phyloP scores from a whole-genome alignment of 2,113 vertebrate species.

The Podilymbus podiceps region DNA sequence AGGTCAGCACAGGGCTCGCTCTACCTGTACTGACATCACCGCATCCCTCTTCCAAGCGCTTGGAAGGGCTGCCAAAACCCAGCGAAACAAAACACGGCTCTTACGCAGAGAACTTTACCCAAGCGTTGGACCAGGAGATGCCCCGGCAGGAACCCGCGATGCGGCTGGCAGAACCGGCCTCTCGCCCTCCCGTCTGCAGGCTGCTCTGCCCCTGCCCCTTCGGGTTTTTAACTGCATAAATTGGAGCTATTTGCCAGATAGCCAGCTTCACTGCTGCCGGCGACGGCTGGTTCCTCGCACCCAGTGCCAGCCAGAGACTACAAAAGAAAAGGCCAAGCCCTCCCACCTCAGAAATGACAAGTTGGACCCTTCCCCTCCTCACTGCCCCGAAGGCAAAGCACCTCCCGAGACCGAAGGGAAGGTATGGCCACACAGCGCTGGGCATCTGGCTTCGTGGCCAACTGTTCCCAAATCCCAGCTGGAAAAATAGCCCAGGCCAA shows the following conservation, averaged over 20 bases:
- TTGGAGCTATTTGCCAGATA: neutral
- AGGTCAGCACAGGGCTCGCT: neutral
- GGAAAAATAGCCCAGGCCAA: neutral
- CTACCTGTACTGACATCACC: neutral
- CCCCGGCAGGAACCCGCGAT: neutral
- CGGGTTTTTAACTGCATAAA: neutral
- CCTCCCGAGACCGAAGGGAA: neutral
- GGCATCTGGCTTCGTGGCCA: neutral
- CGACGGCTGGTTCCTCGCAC: neutral
- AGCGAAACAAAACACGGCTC: neutral
- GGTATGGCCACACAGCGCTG: neutral
- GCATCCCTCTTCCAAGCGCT: neutral
- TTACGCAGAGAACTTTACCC: neutral
- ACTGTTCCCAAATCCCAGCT: neutral
- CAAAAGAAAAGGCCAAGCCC: neutral
- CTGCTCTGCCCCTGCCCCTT: neutral
- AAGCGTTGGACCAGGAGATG: neutral
- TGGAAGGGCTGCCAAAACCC: neutral
- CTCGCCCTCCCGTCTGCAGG: neutral
- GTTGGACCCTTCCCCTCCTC: neutral
- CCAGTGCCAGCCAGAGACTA: neutral
- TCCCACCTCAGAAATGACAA: neutral
- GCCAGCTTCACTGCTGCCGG: neutral
- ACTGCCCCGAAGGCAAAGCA: neutral
- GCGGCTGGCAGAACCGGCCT: neutral